These are phyloP conservation scores for Dascillus cervinus DNA, from an alignment of 2,888 invertebrate species.

Conservation along the genomic window DNA sequence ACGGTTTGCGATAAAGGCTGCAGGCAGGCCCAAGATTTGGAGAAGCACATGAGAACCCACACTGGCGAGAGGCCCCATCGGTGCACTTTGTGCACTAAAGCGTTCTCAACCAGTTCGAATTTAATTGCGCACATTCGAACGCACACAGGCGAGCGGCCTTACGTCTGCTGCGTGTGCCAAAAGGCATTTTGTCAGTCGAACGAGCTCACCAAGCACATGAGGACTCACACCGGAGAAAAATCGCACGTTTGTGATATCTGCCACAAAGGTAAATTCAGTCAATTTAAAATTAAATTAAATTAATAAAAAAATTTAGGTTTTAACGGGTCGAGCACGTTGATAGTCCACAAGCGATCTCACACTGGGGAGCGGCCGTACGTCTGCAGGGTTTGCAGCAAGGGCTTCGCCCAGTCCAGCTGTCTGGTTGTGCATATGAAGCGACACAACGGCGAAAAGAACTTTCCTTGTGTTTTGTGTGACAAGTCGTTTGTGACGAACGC, in stretches of 20 bases:
- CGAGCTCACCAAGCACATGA: slow-evolving; percentile 42
- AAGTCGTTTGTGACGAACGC: slow-evolving; percentile 30
- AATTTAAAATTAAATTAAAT: too few relatives aligned
- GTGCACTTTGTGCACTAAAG: slow-evolving; percentile 41
- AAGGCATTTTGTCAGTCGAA: slow-evolving; percentile 44
- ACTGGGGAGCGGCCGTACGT: slow-evolving; percentile 40
- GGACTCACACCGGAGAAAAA: slow-evolving; percentile 44
- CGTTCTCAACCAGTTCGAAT: slow-evolving; percentile 45
- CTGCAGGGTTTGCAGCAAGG: slow-evolving; percentile 36
- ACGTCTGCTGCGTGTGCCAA: slow-evolving; percentile 42
- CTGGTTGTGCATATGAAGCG: slow-evolving; percentile 39
- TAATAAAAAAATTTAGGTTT: slow-evolving; percentile 38
- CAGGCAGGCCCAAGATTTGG: slow-evolving; percentile 42
- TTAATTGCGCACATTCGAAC: slow-evolving; percentile 42
- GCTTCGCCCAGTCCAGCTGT: slow-evolving; percentile 41
- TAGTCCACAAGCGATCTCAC: slow-evolving; percentile 37
- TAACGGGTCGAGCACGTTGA: slow-evolving; percentile 39
- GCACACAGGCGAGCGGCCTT: slow-evolving; percentile 43
- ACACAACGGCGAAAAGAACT: slow-evolving; percentile 33
- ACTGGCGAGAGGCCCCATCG: slow-evolving; percentile 44
- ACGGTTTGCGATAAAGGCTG: slow-evolving; percentile 42
- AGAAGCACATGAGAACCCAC: slow-evolving; percentile 44
- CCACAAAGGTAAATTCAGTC: slow-evolving; percentile 41
- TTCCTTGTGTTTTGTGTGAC: slow-evolving; percentile 29
- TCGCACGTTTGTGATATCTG: slow-evolving; percentile 44